Evolutionary conservation across 1,140 invertebrate genomes (phyloP).

Genomic region (Capitella teleta): DNA sequence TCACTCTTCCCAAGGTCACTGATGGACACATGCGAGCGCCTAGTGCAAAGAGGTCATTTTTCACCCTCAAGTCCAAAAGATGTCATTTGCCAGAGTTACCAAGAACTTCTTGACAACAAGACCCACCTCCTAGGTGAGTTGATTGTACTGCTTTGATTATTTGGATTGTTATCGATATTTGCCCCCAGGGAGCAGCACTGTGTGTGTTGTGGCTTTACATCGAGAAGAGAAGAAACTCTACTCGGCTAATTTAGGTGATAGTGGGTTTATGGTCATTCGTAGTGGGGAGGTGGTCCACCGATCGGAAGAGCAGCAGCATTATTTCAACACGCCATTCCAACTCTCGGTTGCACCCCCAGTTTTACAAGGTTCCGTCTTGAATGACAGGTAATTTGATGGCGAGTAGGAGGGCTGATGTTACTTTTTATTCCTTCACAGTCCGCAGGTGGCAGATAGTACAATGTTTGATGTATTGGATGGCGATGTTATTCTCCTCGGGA

Average conservation of each 20-base stretch:
- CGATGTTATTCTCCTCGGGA: slow-evolving; percentile 89
- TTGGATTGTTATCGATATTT: background rate
- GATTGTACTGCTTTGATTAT: slow-evolving; percentile 1
- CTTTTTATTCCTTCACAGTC: slow-evolving; percentile 46
- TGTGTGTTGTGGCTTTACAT: slow-evolving; percentile 87
- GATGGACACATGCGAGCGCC: slow-evolving; percentile 85
- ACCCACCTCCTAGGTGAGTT: slow-evolving; percentile 71
- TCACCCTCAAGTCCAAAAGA: slow-evolving; percentile 69
- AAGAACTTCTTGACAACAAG: slow-evolving; percentile 82
- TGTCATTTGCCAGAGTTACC: slow-evolving; percentile 46
- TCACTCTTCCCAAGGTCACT: slow-evolving; percentile 85
- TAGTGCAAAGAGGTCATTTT: slow-evolving; percentile 73
- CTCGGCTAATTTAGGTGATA: slow-evolving; percentile 96
- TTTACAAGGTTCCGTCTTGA: slow-evolving; percentile 68
- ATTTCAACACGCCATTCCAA: slow-evolving; percentile 97
- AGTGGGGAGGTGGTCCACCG: slow-evolving; percentile 71
- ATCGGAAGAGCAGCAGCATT: slow-evolving; percentile 92
- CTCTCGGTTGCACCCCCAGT: slow-evolving; percentile 82
- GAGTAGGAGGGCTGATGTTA: too few relatives aligned
- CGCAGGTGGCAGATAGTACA: slow-evolving; percentile 78
- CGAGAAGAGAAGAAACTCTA: slow-evolving; percentile 77
- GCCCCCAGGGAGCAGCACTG: slow-evolving; percentile 82
- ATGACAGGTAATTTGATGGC: slow-evolving; percentile 79
- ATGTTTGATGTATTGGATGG: slow-evolving; percentile 86
- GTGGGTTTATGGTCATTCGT: slow-evolving; percentile 86